phyloP scores from a whole-genome alignment of 2,797 vertebrate species.

The Rhyacichthys aspro region DNA sequence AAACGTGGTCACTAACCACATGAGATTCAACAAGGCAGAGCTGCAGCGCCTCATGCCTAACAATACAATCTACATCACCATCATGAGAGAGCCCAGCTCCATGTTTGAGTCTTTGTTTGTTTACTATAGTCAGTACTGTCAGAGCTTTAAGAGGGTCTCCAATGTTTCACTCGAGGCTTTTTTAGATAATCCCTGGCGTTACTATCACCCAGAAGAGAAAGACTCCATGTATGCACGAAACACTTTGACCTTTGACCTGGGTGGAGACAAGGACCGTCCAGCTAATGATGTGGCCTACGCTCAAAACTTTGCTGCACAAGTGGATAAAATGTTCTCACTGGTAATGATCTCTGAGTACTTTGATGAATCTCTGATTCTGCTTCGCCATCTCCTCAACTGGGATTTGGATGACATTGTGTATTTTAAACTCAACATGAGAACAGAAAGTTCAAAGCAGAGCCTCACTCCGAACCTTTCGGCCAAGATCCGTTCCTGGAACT shows the following conservation, averaged over 20 bases:
- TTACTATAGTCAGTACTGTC: conserved; percentile 87
- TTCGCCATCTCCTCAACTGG: conserved; percentile 86
- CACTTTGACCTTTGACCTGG: conserved; percentile 86
- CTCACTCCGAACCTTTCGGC: conserved; percentile 68
- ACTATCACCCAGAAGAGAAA: conserved; percentile 83
- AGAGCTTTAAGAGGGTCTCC: conserved; percentile 84
- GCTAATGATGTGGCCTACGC: conserved; percentile 70
- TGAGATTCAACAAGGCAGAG: conserved; percentile 83
- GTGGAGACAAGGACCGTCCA: conserved; percentile 83
- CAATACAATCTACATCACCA: conserved; percentile 84
- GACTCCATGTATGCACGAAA: conserved; percentile 87
- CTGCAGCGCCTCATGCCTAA: conserved; percentile 84
- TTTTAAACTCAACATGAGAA: conserved; percentile 87
- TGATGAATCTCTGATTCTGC: conserved; percentile 87
- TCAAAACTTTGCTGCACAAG: conserved; percentile 75
- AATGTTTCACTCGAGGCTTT: conserved; percentile 86
- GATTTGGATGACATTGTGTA: conserved; percentile 87
- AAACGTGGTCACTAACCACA: conserved; percentile 84
- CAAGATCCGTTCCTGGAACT: conserved; percentile 85
- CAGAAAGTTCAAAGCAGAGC: conserved; percentile 75
- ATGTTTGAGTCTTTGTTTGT: conserved; percentile 92
- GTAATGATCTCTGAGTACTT: conserved; percentile 91
- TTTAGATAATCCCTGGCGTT: conserved; percentile 78
- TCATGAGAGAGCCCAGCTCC: conserved; percentile 85
- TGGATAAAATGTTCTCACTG: conserved; percentile 84